Base-by-base conservation (phyloP, 2,888 invertebrate genomes). In the Trichopria drosophilae region DNA sequence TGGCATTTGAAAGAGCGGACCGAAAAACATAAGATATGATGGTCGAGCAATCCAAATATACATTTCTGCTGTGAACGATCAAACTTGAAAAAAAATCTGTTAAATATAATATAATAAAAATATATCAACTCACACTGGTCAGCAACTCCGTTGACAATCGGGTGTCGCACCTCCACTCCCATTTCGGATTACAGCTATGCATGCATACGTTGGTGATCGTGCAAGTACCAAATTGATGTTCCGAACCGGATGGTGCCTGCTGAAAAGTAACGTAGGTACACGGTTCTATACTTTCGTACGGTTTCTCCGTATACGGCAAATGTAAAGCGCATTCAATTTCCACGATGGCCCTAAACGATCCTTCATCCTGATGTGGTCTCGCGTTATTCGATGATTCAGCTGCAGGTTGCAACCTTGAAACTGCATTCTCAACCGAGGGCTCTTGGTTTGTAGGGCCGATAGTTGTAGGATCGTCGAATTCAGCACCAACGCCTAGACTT, bases 241-340 rank as follows among this genome's bases (percentile, higher is more conserved):
- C 47, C 16, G 47, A 49, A 50, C 12, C 52, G 15, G 36, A 53
- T 48, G 63, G 69, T 22, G 65, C 55, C 3, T 79, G 78, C 64
- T 83, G 82, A 66, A 84, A 84, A 39, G 81, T 82, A 7, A 84
- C 84, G 63, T 84, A 84, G 29, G 81, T 80, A 62, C 79, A 81
- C 7, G 83, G 83, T 37, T 80, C 76, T 10, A 80, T 72, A 15
- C 75, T 72, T 42, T 79, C 78, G 22, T 77, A 57, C 6, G 46
- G 15, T 55, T 60, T 64, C 64, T 72, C 63, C 52, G 77, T 72
- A 18, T 70, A 72, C 1, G 81, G 82, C 53, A 84, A 71, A 66
- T 82, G 80, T 34, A 81, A 71, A 3, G 84, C 84, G 55, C 78
- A 77, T 44, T 81, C 80, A 40, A 84, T 79, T 45, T 79, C 76